phyloP scores from a whole-genome alignment of 2,113 vertebrate genomes.

The Agapornis roseicollis region DNA sequence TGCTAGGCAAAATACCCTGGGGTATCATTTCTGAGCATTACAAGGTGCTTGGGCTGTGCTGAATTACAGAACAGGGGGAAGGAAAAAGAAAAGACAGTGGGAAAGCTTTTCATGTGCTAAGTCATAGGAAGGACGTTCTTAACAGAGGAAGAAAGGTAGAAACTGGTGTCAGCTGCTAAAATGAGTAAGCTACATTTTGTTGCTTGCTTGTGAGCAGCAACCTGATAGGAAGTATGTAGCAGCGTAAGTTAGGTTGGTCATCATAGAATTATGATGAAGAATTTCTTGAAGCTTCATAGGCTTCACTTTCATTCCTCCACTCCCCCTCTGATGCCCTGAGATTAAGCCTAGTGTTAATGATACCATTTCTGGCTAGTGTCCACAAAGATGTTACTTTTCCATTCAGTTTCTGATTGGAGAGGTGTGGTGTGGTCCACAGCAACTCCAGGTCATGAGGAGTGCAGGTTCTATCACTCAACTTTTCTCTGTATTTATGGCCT shows the following conservation, averaged over 20 bases:
- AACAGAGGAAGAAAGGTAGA: constrained; percentile 5
- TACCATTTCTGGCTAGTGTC: neutral
- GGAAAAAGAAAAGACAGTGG: neutral
- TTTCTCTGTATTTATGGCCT: neutral
- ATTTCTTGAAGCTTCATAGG: neutral
- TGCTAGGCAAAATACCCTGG: neutral
- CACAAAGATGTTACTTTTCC: neutral
- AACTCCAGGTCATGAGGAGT: neutral
- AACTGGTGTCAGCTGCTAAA: constrained; percentile 3
- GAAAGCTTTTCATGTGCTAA: neutral
- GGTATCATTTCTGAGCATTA: neutral
- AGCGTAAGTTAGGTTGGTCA: neutral
- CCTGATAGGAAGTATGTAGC: neutral
- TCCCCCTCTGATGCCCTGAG: neutral
- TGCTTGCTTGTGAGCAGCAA: neutral
- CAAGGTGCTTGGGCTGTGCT: constrained; percentile 1
- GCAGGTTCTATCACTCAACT: neutral
- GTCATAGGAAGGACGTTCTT: neutral
- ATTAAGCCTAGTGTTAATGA: neutral
- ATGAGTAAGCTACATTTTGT: neutral
- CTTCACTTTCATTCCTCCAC: neutral
- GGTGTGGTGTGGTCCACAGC: neutral
- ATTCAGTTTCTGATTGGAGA: neutral
- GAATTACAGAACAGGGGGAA: neutral
- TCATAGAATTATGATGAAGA: neutral